Conservation (phyloP, 2,797 vertebrate genomes). For the Acipenser ruthenus region DNA sequence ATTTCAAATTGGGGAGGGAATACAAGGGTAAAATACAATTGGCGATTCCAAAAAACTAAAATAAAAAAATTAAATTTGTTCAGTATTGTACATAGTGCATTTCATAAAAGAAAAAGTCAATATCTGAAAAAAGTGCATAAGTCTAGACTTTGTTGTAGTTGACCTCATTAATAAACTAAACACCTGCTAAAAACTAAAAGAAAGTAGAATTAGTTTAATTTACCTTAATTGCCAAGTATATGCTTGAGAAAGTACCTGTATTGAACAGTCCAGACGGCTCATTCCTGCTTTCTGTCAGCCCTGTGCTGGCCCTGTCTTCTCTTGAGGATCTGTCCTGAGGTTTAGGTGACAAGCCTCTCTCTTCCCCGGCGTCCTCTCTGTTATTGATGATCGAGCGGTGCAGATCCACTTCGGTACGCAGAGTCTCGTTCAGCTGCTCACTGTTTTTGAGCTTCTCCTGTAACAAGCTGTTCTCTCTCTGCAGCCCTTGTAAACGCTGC, state of each 20-base stretch:
- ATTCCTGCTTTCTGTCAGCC: background rate
- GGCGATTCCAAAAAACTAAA: no score
- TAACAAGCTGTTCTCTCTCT: constrained; percentile 52
- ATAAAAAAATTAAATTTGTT: no score
- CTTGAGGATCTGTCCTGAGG: constrained; percentile 32
- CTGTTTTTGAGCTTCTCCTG: constrained; percentile 58
- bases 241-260: background rate
- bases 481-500: constrained; percentile 37
- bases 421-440: constrained; percentile 52
- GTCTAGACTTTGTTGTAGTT: no score
- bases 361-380: constrained; percentile 4
- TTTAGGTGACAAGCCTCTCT: background rate
- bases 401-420: constrained; percentile 61
- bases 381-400: constrained; percentile 51
- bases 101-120: no score
- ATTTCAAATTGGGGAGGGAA: no score
- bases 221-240: no score
- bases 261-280: constrained; percentile 15
- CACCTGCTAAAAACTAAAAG: no score
- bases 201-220: no score
- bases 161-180: no score
- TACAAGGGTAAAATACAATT: no score
- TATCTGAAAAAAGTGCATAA: no score
- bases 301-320: constrained; percentile 16
- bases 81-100: no score